Evolutionary conservation across 2,797 vertebrate genomes (phyloP), one percentile per base, ranked within the genome.

Genomic region (Nyctalus aviator): DNA sequence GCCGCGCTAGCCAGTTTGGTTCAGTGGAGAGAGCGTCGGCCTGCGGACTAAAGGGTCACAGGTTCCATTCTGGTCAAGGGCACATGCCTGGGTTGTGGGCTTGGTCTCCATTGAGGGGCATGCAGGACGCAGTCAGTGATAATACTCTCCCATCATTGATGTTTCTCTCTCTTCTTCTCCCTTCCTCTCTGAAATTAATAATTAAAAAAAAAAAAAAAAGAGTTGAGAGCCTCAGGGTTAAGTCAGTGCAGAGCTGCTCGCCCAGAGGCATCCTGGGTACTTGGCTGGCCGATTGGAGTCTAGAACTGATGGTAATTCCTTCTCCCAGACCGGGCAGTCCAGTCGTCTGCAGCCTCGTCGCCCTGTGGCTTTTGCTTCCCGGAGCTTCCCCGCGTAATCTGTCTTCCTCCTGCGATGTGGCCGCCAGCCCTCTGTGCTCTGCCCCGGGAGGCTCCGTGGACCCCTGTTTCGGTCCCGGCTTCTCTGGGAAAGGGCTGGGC

Each of bases 401-500:
- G 55, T 57, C 73, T 83, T 78, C 84, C 37, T 94, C 50, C 81
- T 75, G 55, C 27, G 55, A 79, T 84, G 35, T 59, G 71, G 69
- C 62, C 81, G 46, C 62, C 68, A n/a, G 37, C 59, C 17, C 62
- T 68, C 48, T 6, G 6, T 15, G 68, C 25, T 88, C 23, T 46
- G 50, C 20, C 91, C 79, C 35, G 55, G 44, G 59, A 88, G 87
- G 78, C 78, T 73, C 76, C 1, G 0, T 25, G 77, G 72, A 37
- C 87, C 69, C 81, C 46, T 0, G 2, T 66, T 69, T 12, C 0
- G 30, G 73, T 86, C 94, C 77, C 6, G 12, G 57, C 84, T 71
- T 76, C 91, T 71, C 15, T 50, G 95, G 91, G 89, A 64, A 21
- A 17, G 73, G 76, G 35, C 90, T 44, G 91, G 91, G 94, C 97